phyloP scores from a whole-genome alignment of 1,140 invertebrate species.

The Megalonaias nervosa region DNA sequence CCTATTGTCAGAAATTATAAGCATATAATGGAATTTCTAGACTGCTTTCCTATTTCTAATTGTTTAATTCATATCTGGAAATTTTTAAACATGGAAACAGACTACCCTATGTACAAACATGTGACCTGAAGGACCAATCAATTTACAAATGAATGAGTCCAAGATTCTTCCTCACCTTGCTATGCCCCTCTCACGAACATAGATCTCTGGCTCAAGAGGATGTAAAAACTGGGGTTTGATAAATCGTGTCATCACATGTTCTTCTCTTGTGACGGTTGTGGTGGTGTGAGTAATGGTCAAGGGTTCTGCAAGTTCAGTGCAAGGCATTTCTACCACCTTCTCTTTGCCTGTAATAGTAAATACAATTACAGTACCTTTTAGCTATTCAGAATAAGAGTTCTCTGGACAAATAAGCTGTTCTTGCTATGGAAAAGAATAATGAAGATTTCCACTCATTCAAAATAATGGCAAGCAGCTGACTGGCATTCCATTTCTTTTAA shows the following conservation, averaged over 20 bases:
- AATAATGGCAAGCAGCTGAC: too few species aligned
- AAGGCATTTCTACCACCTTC: constrained; percentile 52
- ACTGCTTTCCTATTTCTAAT: too few species aligned
- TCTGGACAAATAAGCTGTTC: too few species aligned
- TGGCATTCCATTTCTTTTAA: too few species aligned
- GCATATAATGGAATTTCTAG: too few species aligned
- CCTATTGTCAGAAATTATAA: too few species aligned
- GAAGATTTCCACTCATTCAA: too few species aligned
- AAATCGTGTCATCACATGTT: constrained; percentile 48
- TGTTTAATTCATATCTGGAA: too few species aligned
- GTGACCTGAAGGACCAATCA: not conserved
- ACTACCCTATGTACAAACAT: not conserved
- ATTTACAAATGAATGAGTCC: not conserved
- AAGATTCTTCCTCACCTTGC: constrained; percentile 54
- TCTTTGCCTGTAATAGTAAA: constrained; percentile 46
- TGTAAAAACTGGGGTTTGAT: constrained; percentile 58
- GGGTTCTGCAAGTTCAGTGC: constrained; percentile 35
- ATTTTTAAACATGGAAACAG: too few species aligned
- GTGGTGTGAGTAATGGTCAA: constrained; percentile 61
- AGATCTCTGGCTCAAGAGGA: constrained; percentile 65
- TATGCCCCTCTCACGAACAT: constrained; percentile 62
- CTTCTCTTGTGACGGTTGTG: constrained; percentile 58
- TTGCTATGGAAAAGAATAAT: too few species aligned
- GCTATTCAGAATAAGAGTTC: too few species aligned
- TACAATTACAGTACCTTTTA: not conserved